Base-by-base conservation (phyloP, 2,888 invertebrate species). In the Lamproptera curius region DNA sequence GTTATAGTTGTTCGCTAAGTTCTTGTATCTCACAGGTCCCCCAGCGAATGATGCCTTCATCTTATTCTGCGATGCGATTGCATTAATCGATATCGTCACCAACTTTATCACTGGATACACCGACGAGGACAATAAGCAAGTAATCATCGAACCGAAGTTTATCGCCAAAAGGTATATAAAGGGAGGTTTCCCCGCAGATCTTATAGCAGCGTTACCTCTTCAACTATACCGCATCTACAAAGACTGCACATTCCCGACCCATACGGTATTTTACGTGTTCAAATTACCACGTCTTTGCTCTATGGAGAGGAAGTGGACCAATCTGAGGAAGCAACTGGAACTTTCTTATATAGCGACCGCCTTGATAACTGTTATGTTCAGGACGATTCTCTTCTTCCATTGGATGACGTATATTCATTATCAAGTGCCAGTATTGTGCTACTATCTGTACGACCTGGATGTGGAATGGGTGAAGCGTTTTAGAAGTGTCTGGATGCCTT, bases 401-500 rank as follows among this genome's bases (percentile, higher is more conserved):
- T 79, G 79, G 78, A 62, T 73, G 63, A 73, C 78, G 1, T 79
- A 64, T 50, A 50, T 73, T 4, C 72, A 77, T 53, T 72, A 70
- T 42, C 79, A 80, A 55, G 62, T 76, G 2, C 75, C 79, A 1
- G 55, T 63, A 11, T 45, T 77, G n/a, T 65, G 57, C 39, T 56
- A 65, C 2, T 65, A 75, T 17, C 55, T 58, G 15, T 65, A 62
- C 48, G 41, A 54, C 4, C 23, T 49, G 1, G 50, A 58, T 2
- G 48, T 52, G 1, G 13, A 44, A 0, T 76, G 76, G 76, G 40
- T 71, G 31, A 34, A 56, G 1, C 57, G 61, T 0, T 65, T 67
- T 17, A 28, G 44, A 16, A 50, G 55, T 5, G 56, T 68, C 1
- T 42, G 42, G 6, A 31, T 47, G 15, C 41, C 46, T 2, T 20